A percentile compares a stretch with the other conserved stretches of the same genome.
These are phyloP conservation scores for Nasalis larvatus DNA, from an alignment of 2,113 vertebrate genomes.

Conservation along the genomic window DNA sequence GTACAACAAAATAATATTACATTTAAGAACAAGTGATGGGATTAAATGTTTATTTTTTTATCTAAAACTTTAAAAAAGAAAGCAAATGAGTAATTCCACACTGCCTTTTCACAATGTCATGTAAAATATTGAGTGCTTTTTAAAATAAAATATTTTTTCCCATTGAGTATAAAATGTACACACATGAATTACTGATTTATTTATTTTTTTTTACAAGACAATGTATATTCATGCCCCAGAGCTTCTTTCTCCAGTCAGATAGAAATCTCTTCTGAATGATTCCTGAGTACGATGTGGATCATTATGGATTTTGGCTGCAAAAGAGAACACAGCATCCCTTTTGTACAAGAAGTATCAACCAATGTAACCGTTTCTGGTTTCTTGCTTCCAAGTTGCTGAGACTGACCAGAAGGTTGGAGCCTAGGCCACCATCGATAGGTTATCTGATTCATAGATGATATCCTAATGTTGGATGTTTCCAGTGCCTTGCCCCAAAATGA, in stretches of 20 bases:
- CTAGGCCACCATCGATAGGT: background rate
- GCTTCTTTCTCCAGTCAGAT: background rate
- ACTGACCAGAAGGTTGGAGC: background rate
- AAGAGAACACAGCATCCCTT: background rate
- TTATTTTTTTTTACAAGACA: background rate
- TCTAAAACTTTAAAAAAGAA: background rate
- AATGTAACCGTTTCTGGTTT: background rate
- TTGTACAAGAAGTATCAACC: background rate
- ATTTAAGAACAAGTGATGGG: background rate
- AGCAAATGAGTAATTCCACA: background rate
- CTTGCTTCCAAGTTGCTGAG: background rate
- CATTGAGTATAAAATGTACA: background rate
- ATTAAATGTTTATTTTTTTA: background rate
- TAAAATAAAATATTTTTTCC: background rate
- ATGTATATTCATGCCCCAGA: background rate
- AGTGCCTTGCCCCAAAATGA: background rate
- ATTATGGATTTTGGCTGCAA: background rate
- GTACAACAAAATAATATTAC: background rate
- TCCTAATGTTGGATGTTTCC: background rate
- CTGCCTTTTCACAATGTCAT: background rate
- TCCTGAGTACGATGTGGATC: background rate
- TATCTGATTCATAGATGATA: background rate
- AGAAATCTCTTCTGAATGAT: background rate
- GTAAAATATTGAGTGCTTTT: background rate
- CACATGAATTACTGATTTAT: background rate